These are phyloP conservation scores for Porphyrio hochstetteri DNA, from an alignment of 2,113 vertebrate genomes.

Conservation along the genomic window DNA sequence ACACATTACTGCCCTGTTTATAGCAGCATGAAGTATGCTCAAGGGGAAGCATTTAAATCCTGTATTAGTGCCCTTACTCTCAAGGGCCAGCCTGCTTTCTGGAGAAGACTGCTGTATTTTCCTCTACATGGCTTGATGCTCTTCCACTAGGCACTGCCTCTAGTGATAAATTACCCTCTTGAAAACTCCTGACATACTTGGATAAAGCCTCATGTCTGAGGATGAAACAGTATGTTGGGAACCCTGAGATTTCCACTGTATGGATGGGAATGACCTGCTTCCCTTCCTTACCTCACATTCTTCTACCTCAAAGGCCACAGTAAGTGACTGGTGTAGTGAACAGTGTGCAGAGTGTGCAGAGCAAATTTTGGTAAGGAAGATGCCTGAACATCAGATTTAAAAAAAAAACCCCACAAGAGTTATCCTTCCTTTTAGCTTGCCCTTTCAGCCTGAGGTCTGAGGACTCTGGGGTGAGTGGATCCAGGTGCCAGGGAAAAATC, in stretches of 20 bases:
- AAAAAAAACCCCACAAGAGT: background rate
- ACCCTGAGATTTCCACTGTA: background rate
- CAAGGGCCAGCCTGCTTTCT: background rate
- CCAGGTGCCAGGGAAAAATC: background rate
- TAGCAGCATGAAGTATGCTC: background rate
- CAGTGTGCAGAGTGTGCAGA: rapidly evolving
- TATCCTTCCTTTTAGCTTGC: background rate
- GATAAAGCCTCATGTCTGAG: background rate
- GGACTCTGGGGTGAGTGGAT: background rate
- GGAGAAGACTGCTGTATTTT: background rate
- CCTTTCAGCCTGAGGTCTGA: background rate
- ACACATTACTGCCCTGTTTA: background rate
- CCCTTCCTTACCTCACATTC: background rate
- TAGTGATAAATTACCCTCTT: background rate
- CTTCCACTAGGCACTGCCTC: background rate
- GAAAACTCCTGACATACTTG: background rate
- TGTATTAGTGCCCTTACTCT: background rate
- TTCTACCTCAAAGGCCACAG: background rate
- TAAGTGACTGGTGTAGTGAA: rapidly evolving
- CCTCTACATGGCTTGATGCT: background rate
- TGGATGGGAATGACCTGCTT: background rate
- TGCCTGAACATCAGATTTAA: background rate
- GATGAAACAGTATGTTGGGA: background rate
- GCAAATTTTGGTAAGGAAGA: background rate
- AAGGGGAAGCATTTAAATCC: background rate